Conservation (phyloP, 2,797 vertebrate species). For the Yasuhikotakia modesta region DNA sequence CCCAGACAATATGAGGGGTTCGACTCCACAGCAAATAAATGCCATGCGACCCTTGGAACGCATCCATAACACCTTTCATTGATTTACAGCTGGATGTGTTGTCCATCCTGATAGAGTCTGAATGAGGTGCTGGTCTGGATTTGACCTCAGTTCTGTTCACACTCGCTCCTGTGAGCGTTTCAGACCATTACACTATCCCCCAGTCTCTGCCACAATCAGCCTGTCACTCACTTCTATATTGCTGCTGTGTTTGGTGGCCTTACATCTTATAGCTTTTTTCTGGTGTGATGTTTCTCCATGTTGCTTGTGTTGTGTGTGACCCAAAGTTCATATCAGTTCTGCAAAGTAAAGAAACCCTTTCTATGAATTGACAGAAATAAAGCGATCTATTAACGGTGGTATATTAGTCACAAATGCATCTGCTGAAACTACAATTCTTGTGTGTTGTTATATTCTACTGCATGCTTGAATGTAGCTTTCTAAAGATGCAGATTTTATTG, state of each 20-base stretch:
- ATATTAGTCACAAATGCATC: not conserved
- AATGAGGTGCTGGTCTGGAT: constrained; percentile 15
- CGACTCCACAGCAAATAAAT: not conserved
- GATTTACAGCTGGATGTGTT: constrained; percentile 17
- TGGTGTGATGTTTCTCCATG: not conserved
- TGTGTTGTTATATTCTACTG: not conserved
- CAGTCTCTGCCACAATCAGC: not conserved
- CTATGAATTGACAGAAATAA: not conserved
- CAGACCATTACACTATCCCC: not conserved
- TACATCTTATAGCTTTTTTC: not conserved
- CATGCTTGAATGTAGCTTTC: not conserved
- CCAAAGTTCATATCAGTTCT: not conserved
- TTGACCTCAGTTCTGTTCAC: constrained; percentile 24
- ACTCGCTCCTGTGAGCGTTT: constrained; percentile 12
- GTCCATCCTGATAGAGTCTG: constrained; percentile 17
- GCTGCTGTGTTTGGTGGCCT: not conserved
- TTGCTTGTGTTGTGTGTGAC: not conserved
- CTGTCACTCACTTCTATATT: constrained; percentile 7
- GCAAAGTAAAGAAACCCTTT: not conserved
- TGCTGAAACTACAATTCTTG: not conserved
- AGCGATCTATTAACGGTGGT: not conserved
- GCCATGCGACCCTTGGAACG: not conserved
- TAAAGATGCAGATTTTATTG: too few relatives aligned
- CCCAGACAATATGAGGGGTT: not conserved
- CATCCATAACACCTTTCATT: constrained; percentile 4